These are phyloP conservation scores for Tigriopus japonicus DNA, from an alignment of 1,140 invertebrate genomes.

Conservation along the genomic window DNA sequence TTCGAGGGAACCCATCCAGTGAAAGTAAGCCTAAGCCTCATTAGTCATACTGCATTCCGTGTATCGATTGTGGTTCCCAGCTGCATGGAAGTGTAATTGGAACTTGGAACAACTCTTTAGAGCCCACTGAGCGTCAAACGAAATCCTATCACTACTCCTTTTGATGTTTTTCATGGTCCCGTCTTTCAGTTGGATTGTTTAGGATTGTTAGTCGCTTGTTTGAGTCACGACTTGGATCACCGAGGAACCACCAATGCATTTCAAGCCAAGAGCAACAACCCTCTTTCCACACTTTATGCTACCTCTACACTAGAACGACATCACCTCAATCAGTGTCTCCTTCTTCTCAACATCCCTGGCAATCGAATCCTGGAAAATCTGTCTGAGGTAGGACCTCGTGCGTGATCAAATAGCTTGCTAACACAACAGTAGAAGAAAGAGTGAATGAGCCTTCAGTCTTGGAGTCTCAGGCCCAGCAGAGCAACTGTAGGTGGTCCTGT, in stretches of 20 bases:
- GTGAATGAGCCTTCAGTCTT: too few species aligned
- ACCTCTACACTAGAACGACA: constrained; percentile 9
- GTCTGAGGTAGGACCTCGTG: background rate
- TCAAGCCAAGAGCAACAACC: constrained; percentile 22
- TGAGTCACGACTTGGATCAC: constrained; percentile 25
- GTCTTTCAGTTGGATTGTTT: constrained; percentile 24
- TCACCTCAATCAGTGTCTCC: constrained; percentile 6
- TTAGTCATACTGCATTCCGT: too few species aligned
- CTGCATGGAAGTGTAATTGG: too few species aligned
- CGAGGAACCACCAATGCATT: constrained; percentile 31
- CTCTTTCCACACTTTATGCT: constrained; percentile 6
- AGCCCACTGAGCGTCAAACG: too few species aligned
- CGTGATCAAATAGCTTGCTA: background rate
- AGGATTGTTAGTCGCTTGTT: constrained; percentile 24
- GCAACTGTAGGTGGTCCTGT: too few species aligned
- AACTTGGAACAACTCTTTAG: too few species aligned
- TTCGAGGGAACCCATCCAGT: too few species aligned
- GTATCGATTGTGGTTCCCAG: too few species aligned
- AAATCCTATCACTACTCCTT: too few species aligned
- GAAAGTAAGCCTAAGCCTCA: too few species aligned
- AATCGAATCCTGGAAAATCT: constrained; percentile 8
- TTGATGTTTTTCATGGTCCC: constrained; percentile 5
- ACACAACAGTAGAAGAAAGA: too few species aligned
- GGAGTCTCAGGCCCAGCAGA: too few species aligned
- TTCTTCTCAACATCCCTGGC: constrained; percentile 2